phyloP scores from a whole-genome alignment of 1,140 invertebrate species.

The Drosophila nigromelanica region DNA sequence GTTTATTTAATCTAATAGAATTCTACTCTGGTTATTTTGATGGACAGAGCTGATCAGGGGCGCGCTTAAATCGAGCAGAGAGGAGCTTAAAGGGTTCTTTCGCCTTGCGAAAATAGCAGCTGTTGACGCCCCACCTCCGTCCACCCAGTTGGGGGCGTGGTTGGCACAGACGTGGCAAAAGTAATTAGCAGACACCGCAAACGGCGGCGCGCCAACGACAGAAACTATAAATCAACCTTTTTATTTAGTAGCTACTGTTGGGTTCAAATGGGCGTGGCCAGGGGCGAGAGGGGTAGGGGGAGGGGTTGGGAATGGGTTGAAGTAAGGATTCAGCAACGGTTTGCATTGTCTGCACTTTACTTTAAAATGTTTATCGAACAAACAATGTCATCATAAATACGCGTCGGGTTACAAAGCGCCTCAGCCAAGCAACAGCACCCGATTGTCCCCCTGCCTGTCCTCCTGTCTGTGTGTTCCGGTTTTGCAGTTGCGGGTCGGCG shows the following conservation, averaged over 20 bases:
- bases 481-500: background rate
- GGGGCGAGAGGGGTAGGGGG: slow-evolving; percentile 10
- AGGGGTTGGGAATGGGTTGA: slow-evolving; percentile 5
- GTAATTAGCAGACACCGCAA: slow-evolving; percentile 72
- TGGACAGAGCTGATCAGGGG: slow-evolving; percentile 21
- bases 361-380: slow-evolving; percentile 80
- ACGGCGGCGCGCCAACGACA: slow-evolving; percentile 65
- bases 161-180: slow-evolving; percentile 71
- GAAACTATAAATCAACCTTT: slow-evolving; percentile 80
- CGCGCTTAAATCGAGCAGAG: too few relatives aligned
- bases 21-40: slow-evolving; percentile 30
- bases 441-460: background rate
- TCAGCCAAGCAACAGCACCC: background rate
- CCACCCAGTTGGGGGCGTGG: slow-evolving; percentile 49
- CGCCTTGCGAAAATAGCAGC: slow-evolving; percentile 24
- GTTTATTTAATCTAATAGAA: slow-evolving; percentile 77
- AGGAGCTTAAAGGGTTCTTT: background rate
- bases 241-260: slow-evolving; percentile 40
- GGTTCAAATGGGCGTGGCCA: slow-evolving; percentile 51
- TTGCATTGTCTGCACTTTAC: slow-evolving; percentile 50
- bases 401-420: slow-evolving; percentile 38
- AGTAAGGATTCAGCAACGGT: background rate
- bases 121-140: slow-evolving; percentile 25
- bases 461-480: background rate
- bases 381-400: slow-evolving; percentile 83